phyloP scores from a whole-genome alignment of 35 echinoderm and acorn worm species.

The Strongylocentrotus purpuratus region DNA sequence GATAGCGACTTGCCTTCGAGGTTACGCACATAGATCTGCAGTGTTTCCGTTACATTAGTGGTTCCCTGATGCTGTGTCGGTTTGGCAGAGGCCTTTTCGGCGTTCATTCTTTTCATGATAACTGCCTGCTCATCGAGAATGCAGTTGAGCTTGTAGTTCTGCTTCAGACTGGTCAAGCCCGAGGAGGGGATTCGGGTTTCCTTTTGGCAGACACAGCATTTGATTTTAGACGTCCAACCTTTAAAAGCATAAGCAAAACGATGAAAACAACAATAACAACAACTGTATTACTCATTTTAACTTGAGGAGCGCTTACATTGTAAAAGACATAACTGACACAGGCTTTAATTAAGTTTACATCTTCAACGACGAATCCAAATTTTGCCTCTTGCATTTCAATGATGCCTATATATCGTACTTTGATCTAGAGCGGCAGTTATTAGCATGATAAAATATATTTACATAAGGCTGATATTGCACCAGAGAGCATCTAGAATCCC shows the following conservation, averaged over 20 bases:
- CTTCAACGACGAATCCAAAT: no score
- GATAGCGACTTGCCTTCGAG: not conserved
- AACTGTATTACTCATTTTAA: not conserved
- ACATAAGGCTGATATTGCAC: no score
- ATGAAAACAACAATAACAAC: not conserved
- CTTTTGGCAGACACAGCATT: not conserved
- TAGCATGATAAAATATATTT: no score
- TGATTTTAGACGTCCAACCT: not conserved
- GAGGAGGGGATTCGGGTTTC: not conserved
- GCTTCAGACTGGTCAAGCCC: not conserved
- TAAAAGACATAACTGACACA: no score
- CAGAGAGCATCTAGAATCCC: no score
- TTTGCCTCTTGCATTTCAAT: no score
- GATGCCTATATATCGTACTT: no score
- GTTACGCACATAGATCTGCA: conserved; percentile 7
- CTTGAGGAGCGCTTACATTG: no score
- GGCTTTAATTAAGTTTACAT: no score
- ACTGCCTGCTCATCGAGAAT: not conserved
- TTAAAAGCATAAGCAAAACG: not conserved
- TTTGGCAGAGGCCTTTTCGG: not conserved
- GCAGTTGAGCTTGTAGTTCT: conserved; percentile 31
- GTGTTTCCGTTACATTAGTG: no score
- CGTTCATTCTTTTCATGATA: not conserved
- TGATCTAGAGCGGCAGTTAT: no score
- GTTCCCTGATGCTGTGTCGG: not conserved